Conservation (phyloP, 2,113 vertebrate species). For the Gymnorhina tibicen region DNA sequence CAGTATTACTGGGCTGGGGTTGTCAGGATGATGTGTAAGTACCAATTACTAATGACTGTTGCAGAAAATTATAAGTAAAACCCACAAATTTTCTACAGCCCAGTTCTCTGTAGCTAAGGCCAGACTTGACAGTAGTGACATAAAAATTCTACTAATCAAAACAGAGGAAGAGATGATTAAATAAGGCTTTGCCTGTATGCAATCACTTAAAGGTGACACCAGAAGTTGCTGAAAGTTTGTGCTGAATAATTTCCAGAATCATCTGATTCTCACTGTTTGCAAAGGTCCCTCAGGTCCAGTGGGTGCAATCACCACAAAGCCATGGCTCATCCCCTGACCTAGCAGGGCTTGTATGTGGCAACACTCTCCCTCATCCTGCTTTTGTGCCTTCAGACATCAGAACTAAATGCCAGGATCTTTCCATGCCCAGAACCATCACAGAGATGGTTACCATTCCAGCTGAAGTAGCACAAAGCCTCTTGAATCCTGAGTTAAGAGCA, state of each 20-base stretch:
- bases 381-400: not conserved
- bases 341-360: not conserved
- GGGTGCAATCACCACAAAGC: not conserved
- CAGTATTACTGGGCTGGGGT: not conserved
- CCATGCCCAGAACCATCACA: not conserved
- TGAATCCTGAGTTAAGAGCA: not conserved
- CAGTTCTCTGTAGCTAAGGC: not conserved
- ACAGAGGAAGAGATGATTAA: not conserved
- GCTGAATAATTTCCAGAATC: not conserved
- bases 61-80: not conserved
- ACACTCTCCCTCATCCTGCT: not conserved
- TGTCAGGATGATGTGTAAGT: not conserved
- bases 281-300: not conserved
- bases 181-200: not conserved
- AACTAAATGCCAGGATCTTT: not conserved
- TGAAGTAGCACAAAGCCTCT: not conserved
- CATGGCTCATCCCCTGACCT: not conserved
- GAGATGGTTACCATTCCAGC: not conserved
- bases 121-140: not conserved
- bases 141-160: not conserved
- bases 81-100: not conserved
- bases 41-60: not conserved
- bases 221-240: not conserved
- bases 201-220: not conserved
- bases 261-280: not conserved